Evolutionary conservation across 2,888 invertebrate species (phyloP).

Genomic region (Phymatocera aterrima): DNA sequence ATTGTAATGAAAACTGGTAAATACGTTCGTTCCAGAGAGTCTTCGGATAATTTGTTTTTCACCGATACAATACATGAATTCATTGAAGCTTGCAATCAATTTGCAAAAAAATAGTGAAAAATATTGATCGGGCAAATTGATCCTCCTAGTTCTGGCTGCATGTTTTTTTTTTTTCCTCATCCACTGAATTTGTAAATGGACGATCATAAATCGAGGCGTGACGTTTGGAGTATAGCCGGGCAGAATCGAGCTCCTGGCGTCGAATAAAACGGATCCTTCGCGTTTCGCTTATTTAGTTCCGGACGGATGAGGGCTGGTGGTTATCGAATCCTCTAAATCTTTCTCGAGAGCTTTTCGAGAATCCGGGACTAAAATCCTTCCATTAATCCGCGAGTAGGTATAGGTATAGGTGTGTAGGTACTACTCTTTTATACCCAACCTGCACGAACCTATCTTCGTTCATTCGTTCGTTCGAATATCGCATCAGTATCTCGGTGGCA

Average conservation of each 20-base stretch:
- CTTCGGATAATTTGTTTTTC: no score
- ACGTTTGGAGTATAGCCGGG: not conserved
- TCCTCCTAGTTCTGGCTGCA: not conserved
- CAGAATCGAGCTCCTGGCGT: slow-evolving; percentile 4
- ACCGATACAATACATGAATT: no score
- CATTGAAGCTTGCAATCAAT: no score
- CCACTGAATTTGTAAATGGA: not conserved
- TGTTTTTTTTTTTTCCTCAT: no score
- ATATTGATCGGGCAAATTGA: not conserved
- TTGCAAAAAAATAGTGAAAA: no score
- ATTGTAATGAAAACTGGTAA: no score
- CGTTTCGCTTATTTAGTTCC: slow-evolving; percentile 16
- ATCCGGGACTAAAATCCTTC: slow-evolving; percentile 16
- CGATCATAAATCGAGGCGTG: not conserved
- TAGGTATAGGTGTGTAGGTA: no score
- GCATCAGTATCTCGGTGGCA: not conserved
- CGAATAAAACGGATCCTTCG: slow-evolving; percentile 23
- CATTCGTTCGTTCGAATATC: not conserved
- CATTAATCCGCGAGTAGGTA: slow-evolving; percentile 3
- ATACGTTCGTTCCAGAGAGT: no score
- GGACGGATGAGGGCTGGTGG: slow-evolving; percentile 22
- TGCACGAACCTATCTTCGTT: no score
- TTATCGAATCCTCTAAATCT: slow-evolving; percentile 36
- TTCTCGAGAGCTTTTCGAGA: slow-evolving; percentile 20
- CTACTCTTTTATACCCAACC: no score